These are phyloP conservation scores for Arrhopalites spinosus DNA, from an alignment of 2,888 invertebrate species.

Conservation along the genomic window DNA sequence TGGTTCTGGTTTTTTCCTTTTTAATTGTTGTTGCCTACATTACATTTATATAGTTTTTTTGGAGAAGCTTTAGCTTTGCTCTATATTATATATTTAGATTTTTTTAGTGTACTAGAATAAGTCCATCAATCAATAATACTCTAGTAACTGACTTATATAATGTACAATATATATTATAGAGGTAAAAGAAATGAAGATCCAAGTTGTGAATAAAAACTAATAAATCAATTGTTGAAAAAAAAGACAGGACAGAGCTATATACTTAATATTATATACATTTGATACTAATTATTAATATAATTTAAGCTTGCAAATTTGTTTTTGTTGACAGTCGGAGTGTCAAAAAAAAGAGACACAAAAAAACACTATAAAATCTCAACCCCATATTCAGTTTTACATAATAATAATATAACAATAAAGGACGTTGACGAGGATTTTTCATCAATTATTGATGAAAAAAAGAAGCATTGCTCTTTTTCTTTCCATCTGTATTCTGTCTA, in stretches of 20 bases:
- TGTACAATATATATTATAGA: slow-evolving; percentile 10
- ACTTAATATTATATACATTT: neutral
- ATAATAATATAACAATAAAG: too few relatives aligned
- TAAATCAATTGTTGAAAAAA: neutral
- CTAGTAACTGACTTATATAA: neutral
- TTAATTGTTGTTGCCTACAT: neutral
- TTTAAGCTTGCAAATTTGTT: neutral
- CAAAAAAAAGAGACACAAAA: slow-evolving; percentile 10
- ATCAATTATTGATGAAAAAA: neutral
- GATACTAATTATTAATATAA: neutral
- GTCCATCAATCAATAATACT: neutral
- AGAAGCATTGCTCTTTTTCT: neutral
- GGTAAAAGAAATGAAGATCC: neutral
- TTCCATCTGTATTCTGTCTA: neutral
- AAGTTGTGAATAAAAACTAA: neutral
- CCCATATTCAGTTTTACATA: slow-evolving; percentile 17
- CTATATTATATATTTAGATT: neutral
- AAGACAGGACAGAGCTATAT: neutral
- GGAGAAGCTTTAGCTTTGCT: neutral
- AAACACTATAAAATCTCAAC: slow-evolving; percentile 26
- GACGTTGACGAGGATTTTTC: neutral
- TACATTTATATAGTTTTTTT: neutral
- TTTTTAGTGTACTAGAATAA: neutral
- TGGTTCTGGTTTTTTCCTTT: neutral
- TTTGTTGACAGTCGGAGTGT: neutral